phyloP scores from a whole-genome alignment of 2,113 vertebrate species.

The Smithornis capensis region DNA sequence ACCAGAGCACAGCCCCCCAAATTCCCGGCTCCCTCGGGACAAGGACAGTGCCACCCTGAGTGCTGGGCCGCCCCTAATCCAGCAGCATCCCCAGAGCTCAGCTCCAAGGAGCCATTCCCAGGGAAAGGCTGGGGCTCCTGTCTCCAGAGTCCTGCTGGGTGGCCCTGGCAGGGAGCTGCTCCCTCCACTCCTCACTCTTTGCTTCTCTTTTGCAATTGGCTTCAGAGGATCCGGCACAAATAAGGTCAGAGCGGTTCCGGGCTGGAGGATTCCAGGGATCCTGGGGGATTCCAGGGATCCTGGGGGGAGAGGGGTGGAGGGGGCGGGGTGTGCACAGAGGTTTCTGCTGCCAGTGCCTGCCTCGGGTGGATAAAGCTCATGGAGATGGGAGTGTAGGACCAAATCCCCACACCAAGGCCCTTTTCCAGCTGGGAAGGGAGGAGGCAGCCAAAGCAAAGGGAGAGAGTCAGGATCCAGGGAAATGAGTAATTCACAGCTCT shows the following conservation, averaged over 20 bases:
- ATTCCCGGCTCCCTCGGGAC: not conserved
- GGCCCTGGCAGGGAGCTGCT: not conserved
- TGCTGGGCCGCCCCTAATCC: no score
- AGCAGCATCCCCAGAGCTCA: not conserved
- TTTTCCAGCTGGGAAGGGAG: not conserved
- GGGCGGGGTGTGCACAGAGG: not conserved
- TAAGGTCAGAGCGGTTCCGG: constrained; percentile 67
- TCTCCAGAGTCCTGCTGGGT: not conserved
- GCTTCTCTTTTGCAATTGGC: constrained; percentile 79
- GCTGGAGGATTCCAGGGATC: not conserved
- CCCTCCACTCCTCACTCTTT: constrained; percentile 60
- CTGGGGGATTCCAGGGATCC: not conserved
- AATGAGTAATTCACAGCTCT: not conserved
- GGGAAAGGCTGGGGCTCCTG: not conserved
- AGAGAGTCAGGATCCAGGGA: not conserved
- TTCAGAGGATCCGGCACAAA: constrained; percentile 74
- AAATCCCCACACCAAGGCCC: accelerated
- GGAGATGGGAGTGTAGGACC: not conserved
- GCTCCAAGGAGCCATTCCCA: not conserved
- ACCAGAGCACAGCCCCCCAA: not conserved
- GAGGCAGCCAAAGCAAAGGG: not conserved
- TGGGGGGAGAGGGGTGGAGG: not conserved
- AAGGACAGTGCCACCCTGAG: not conserved
- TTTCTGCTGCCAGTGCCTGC: constrained; percentile 41
- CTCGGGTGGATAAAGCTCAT: accelerated